A percentile compares a stretch with the other conserved stretches of the same genome.
Evolutionary conservation across 2,888 invertebrate species (phyloP).

Genomic region (Synanthedon tipuliformis): DNA sequence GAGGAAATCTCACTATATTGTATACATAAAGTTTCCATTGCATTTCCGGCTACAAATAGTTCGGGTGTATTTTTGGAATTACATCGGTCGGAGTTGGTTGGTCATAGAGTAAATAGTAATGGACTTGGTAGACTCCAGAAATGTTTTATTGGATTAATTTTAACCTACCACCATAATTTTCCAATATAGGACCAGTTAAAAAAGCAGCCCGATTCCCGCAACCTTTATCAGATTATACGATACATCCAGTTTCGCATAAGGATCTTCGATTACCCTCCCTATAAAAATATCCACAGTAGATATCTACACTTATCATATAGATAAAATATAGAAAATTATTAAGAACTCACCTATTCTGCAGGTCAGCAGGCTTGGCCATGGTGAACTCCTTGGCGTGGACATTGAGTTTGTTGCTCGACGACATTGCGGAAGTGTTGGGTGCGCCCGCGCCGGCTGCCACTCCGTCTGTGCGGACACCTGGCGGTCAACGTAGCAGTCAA

Average conservation of each 20-base stretch:
- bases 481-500: constrained; percentile 59
- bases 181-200: too few relatives aligned
- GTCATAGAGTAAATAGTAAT: too few relatives aligned
- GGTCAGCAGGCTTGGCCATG: constrained; percentile 76
- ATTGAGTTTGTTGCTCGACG: constrained; percentile 76
- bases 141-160: too few relatives aligned
- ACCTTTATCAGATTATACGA: too few relatives aligned
- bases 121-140: too few relatives aligned
- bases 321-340: not conserved
- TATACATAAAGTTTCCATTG: not conserved
- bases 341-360: constrained; percentile 57
- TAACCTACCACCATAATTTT: too few relatives aligned
- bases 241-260: too few relatives aligned
- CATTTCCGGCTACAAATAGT: not conserved
- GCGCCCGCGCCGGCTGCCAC: constrained; percentile 46
- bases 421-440: constrained; percentile 28
- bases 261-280: not conserved
- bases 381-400: constrained; percentile 92
- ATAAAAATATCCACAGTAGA: constrained; percentile 12
- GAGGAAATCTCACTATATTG: not conserved
- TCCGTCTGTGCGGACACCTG: constrained; percentile 74
- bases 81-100: too few relatives aligned
- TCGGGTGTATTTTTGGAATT: too few relatives aligned
- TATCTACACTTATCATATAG: constrained; percentile 2
- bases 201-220: too few relatives aligned